These are phyloP conservation scores for Amphiura filiformis DNA, from an alignment of 35 echinoderm and acorn worm genomes.

Conservation along the genomic window DNA sequence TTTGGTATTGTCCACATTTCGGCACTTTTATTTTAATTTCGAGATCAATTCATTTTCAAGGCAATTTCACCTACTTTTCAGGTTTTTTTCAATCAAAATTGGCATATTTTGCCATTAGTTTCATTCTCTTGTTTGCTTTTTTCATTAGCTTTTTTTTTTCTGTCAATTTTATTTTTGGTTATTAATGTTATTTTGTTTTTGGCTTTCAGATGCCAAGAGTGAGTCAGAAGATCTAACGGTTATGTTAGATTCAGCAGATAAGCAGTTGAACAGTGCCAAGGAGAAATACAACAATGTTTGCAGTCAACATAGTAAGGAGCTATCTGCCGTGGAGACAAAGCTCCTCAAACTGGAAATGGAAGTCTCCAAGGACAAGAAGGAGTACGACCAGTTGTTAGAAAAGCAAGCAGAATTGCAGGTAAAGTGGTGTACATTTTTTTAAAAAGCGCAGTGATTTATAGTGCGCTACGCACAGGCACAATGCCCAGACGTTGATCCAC, in stretches of 20 bases:
- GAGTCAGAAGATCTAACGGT: slow-evolving; percentile 89
- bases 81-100: not conserved
- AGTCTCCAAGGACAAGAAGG: slow-evolving; percentile 1
- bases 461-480: no score
- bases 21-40: no score
- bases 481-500: no score
- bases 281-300: not conserved
- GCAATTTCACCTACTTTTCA: not conserved
- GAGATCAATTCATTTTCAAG: no score
- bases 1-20: no score
- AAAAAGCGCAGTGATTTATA: no score
- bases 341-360: slow-evolving; percentile 33
- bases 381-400: slow-evolving; percentile 35
- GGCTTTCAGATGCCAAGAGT: slow-evolving; percentile 34
- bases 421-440: not conserved
- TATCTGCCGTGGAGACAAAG: slow-evolving; percentile 50
- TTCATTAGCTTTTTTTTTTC: no score
- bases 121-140: not conserved
- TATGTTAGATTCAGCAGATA: slow-evolving; percentile 71
- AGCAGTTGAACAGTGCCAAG: slow-evolving; percentile 53
- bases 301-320: not conserved
- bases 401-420: slow-evolving; percentile 32
- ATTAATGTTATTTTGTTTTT: not conserved
- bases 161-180: no score
- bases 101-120: not conserved